Conservation (phyloP, 2,113 vertebrate genomes). For the Cardinalis cardinalis region DNA sequence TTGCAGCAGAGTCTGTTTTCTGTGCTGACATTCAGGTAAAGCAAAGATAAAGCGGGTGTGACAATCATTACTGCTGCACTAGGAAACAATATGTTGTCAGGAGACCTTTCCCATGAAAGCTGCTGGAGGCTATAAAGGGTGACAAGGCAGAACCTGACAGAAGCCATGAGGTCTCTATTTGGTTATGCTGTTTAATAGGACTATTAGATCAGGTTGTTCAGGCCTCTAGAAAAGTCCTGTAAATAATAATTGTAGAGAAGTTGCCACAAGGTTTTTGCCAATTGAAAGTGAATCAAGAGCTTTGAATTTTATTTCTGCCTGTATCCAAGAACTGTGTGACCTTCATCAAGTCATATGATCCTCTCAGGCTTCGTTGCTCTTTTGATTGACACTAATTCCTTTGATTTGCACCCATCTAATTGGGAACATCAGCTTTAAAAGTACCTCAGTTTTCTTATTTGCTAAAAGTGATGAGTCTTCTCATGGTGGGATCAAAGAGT, state of each 20-base stretch:
- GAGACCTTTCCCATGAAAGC: background rate
- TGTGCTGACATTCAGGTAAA: constrained; percentile 18
- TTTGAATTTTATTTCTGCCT: background rate
- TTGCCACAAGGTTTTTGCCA: background rate
- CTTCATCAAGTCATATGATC: background rate
- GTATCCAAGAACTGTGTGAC: background rate
- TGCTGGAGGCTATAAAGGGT: background rate
- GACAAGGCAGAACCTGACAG: background rate
- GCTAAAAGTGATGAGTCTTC: background rate
- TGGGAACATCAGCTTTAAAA: background rate
- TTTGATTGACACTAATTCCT: background rate
- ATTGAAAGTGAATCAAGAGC: background rate
- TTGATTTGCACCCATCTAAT: background rate
- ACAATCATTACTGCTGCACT: background rate
- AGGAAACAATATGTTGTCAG: background rate
- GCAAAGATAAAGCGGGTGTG: background rate
- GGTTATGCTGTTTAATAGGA: background rate
- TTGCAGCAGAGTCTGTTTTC: constrained; percentile 15
- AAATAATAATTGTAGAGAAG: background rate
- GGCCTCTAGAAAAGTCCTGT: background rate
- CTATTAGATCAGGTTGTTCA: background rate
- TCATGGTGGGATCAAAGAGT: background rate
- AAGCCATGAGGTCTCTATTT: background rate
- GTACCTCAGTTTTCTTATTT: background rate
- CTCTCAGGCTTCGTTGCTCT: background rate